Conservation (phyloP, 2,113 vertebrate genomes). For the Hyla sarda region DNA sequence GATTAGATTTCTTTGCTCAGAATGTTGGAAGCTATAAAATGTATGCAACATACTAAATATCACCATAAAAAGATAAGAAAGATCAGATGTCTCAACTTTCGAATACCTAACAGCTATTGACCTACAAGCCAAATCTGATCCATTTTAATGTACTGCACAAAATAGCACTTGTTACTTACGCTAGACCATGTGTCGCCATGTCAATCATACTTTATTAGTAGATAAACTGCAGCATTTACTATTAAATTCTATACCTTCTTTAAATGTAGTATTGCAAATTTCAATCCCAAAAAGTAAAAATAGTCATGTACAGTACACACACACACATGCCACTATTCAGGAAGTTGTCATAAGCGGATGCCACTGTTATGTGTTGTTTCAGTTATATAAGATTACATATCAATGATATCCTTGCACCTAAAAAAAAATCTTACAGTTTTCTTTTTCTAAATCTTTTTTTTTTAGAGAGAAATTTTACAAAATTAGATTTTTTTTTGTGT, state of each 20-base stretch:
- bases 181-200: conserved; percentile 33
- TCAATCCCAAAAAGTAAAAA: not conserved
- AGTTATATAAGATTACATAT: too few relatives aligned
- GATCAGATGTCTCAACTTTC: conserved; percentile 15
- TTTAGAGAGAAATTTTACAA: too few relatives aligned
- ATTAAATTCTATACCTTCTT: not conserved
- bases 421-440: too few relatives aligned
- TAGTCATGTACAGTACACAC: not conserved
- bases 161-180: conserved; percentile 28
- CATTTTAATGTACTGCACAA: conserved; percentile 30
- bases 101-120: conserved; percentile 11
- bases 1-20: conserved; percentile 5
- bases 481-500: too few relatives aligned
- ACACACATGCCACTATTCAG: too few relatives aligned
- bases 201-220: conserved; percentile 27
- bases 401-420: too few relatives aligned
- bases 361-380: too few relatives aligned
- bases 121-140: conserved; percentile 35
- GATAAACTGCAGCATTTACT: conserved; percentile 1
- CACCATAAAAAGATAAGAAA: conserved; percentile 24
- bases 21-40: conserved; percentile 25
- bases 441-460: too few relatives aligned
- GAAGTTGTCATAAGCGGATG: too few relatives aligned
- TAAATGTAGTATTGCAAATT: not conserved
- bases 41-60: conserved; percentile 34